Evolutionary conservation across 2,797 vertebrate species (phyloP).

Genomic region (Buceros bicornis): DNA sequence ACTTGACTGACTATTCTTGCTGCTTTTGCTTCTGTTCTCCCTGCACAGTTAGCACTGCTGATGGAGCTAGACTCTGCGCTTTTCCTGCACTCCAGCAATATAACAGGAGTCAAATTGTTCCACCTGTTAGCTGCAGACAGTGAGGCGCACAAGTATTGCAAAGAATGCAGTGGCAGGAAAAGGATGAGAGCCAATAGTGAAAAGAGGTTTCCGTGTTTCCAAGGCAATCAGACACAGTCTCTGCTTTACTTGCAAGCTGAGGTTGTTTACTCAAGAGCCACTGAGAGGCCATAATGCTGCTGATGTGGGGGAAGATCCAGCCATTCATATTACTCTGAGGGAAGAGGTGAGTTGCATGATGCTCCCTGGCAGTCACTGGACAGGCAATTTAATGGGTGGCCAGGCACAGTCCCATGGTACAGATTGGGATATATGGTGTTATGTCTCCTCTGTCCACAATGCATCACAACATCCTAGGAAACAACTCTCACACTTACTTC

Average conservation of each 20-base stretch:
- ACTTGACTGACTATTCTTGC: not conserved
- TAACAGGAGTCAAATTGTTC: not conserved
- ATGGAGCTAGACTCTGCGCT: not conserved
- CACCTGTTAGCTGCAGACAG: not conserved
- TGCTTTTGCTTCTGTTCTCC: not conserved
- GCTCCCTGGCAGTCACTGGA: not conserved
- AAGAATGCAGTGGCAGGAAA: not conserved
- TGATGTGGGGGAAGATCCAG: not conserved
- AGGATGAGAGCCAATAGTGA: not conserved
- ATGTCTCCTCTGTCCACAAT: not conserved
- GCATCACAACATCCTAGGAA: not conserved
- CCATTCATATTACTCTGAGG: not conserved
- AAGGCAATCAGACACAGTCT: not conserved
- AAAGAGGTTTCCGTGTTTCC: not conserved
- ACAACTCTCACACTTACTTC: not conserved
- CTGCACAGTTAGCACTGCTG: not conserved
- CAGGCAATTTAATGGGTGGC: not conserved
- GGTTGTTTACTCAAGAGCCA: not conserved
- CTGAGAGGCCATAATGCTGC: not conserved
- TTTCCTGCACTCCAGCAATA: not conserved
- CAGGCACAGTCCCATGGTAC: not conserved
- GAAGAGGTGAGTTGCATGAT: not conserved
- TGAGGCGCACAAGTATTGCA: not conserved
- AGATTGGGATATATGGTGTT: not conserved
- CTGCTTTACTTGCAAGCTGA: not conserved